Percentiles rank a stretch among this genome's conserved stretches.
Conservation (phyloP, 1,140 invertebrate genomes). For the Zaprionus tsacasi region DNA sequence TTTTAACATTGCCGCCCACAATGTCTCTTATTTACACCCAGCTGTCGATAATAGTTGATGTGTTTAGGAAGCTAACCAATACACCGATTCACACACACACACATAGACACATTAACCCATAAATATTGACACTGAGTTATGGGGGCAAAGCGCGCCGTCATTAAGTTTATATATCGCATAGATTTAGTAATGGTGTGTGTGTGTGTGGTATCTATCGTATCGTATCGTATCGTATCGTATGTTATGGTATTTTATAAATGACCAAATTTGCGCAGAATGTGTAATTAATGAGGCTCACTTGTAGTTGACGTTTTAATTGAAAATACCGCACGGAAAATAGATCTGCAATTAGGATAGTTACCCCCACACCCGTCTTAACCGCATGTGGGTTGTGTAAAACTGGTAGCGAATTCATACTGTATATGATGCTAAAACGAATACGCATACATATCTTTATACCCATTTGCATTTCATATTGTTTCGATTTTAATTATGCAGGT, state of each 20-base stretch:
- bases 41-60: constrained; percentile 27
- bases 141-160: constrained; percentile 55
- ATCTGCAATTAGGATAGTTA: constrained; percentile 49
- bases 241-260: constrained; percentile 46
- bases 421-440: background rate
- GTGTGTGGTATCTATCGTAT: constrained; percentile 2
- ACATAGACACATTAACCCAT: constrained; percentile 36
- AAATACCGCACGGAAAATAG: constrained; percentile 61
- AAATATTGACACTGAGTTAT: constrained; percentile 77
- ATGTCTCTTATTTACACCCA: constrained; percentile 27
- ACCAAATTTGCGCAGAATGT: constrained; percentile 66
- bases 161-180: constrained; percentile 37
- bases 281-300: constrained; percentile 69
- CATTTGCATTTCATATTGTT: constrained; percentile 25
- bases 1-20: constrained; percentile 54
- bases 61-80: constrained; percentile 29
- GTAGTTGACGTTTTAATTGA: constrained; percentile 73
- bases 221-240: background rate
- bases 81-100: background rate
- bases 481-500: constrained; percentile 23
- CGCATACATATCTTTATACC: background rate
- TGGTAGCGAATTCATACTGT: constrained; percentile 20
- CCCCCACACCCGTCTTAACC: background rate
- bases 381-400: constrained; percentile 28
- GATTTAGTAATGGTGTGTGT: background rate